A percentile compares a stretch with the other conserved stretches of the same genome.
Evolutionary conservation across 2,797 vertebrate species (phyloP).

Genomic region (Sebastes cheni): DNA sequence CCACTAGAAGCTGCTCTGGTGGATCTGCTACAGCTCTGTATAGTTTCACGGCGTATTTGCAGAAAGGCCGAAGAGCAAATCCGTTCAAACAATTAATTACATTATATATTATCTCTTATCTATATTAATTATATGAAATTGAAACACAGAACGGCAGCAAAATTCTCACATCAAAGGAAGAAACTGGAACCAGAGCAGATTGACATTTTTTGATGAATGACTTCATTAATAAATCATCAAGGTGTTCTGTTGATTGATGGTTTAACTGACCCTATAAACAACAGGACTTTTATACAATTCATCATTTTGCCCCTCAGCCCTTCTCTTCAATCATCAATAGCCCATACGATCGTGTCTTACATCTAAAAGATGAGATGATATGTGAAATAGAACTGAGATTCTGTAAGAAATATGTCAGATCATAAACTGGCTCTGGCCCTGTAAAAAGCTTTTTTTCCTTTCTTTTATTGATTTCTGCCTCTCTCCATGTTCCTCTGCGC

Average conservation of each 20-base stretch:
- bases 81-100: no score
- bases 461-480: background rate
- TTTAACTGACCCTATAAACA: background rate
- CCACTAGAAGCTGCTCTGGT: no score
- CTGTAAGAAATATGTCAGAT: background rate
- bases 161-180: background rate
- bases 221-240: background rate
- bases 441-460: background rate
- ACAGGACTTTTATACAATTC: background rate
- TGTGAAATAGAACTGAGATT: background rate
- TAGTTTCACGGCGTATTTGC: no score
- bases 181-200: background rate
- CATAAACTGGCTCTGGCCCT: background rate
- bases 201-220: no score
- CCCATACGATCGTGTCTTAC: no score
- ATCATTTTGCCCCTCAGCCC: background rate
- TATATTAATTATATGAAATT: no score
- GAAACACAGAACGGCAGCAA: no score
- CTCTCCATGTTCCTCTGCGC: background rate
- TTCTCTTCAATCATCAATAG: background rate
- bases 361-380: background rate
- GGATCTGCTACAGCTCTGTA: no score
- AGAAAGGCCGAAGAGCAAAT: rapidly evolving
- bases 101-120: no score
- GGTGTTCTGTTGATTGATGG: background rate